These are phyloP conservation scores for Cryptoblepharus egeriae DNA, from an alignment of 2,797 vertebrate genomes.

Conservation along the genomic window DNA sequence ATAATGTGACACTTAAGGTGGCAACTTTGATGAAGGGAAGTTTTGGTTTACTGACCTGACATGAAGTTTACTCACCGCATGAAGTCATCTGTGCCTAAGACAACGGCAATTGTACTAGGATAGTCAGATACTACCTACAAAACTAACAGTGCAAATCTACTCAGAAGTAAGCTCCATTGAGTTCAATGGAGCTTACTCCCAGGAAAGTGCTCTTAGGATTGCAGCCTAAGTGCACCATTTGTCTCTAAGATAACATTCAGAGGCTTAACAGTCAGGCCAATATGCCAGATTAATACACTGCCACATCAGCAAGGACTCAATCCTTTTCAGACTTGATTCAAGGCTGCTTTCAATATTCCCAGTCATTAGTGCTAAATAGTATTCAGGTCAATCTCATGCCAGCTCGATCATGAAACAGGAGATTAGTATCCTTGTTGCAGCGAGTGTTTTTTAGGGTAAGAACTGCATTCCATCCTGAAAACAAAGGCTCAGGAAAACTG, in stretches of 20 bases:
- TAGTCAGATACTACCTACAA: slow-evolving; percentile 42
- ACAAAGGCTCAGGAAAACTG: background rate
- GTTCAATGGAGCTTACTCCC: too few species aligned
- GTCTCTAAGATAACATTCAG: slow-evolving; percentile 23
- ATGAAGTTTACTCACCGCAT: too few species aligned
- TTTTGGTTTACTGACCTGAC: too few species aligned
- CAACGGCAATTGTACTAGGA: background rate
- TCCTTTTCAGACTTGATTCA: slow-evolving; percentile 6
- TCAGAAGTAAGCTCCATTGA: too few species aligned
- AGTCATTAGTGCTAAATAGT: slow-evolving; percentile 21
- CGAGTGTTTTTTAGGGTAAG: background rate
- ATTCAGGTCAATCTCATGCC: slow-evolving; percentile 7
- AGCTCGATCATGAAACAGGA: background rate
- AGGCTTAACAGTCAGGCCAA: slow-evolving; percentile 40
- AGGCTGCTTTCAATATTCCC: slow-evolving; percentile 11
- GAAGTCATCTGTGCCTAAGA: too few species aligned
- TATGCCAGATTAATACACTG: background rate
- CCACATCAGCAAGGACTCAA: slow-evolving; percentile 17
- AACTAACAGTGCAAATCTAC: too few species aligned
- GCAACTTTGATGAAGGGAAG: too few species aligned
- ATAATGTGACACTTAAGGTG: too few species aligned
- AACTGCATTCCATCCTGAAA: slow-evolving; percentile 23
- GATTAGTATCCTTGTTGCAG: slow-evolving; percentile 9
- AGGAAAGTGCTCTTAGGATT: too few species aligned
- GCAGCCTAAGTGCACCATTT: too few species aligned